Base-by-base conservation (phyloP, 2,797 vertebrate species). In the Austrolebias charrua region DNA sequence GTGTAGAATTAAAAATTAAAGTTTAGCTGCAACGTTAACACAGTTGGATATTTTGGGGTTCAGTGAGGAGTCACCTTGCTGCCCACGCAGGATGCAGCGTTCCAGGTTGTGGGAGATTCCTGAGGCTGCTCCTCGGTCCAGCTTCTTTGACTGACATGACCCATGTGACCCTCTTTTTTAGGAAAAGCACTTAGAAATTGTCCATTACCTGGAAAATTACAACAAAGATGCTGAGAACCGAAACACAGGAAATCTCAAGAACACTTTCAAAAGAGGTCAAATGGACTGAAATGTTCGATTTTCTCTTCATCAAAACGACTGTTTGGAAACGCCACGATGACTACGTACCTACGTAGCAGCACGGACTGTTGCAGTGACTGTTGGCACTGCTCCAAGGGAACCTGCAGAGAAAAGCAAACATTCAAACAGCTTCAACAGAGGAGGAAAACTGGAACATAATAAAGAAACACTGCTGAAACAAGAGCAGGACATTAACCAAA, bases 131-230 rank as follows among this genome's bases (percentile, higher is more conserved):
- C 92, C 74, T 93, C 91, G 1, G 60, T 84, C 93, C 93, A 94
- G 73, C 82, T 66, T 68, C 67, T 67, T 82, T 90, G 93, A 38
- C 78, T 86, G 71, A 63, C 43, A 29, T 87, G 89, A 2, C 74
- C 53, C 11, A 78, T 93, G 78, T 94, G 95, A 70, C 73, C 82
- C 4, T 96, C 94, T 70, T 92, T 88, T 76, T 89, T 85, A 0
- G 95, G 84, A 73, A 95, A 97, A 71, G 88, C 87, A 47, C 82
- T 93, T 20, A 93, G 84, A 69, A 95, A 96, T 50, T 93, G 94
- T 85, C 93, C 90, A 67, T 96, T 96, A 78, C 95, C 97, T 99
- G 60, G 4, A 10, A 67, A 56, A 47, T 4, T 4, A 63, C 18
- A 55, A 18, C 4, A 55, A 64, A 69, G 43, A 60, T 7, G 44